Percentiles rank a stretch among this genome's conserved stretches.
Evolutionary conservation across 2,113 vertebrate genomes (phyloP).

Genomic region (Lepidothrix coronata): DNA sequence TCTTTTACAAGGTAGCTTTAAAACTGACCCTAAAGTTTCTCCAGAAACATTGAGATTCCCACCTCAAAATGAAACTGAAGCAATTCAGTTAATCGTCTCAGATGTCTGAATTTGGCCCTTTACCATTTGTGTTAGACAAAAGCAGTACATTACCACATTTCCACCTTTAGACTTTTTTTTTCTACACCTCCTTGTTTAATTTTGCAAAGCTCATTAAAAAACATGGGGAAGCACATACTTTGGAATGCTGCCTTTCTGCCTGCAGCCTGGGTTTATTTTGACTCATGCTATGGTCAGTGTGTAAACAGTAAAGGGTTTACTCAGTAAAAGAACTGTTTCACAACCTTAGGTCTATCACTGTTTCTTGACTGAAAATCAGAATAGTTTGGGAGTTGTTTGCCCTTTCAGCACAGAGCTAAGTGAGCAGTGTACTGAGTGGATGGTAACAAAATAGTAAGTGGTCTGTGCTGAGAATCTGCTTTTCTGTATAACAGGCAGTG

Average conservation of each 20-base stretch:
- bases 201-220: slow-evolving; percentile 25
- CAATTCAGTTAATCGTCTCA: not conserved
- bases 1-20: not conserved
- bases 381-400: not conserved
- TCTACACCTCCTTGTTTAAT: not conserved
- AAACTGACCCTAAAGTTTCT: not conserved
- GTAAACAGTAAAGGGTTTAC: slow-evolving; percentile 29
- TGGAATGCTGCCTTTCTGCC: slow-evolving; percentile 20
- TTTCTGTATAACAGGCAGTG: not conserved
- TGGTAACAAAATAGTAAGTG: not conserved
- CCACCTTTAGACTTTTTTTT: not conserved
- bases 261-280: slow-evolving; percentile 45
- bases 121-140: not conserved
- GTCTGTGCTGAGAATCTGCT: not conserved
- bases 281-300: not conserved
- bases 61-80: not conserved
- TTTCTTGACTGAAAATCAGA: slow-evolving; percentile 14
- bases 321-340: not conserved
- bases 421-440: not conserved
- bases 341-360: not conserved
- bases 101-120: not conserved
- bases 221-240: not conserved
- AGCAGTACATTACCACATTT: not conserved
- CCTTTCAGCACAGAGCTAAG: not conserved
- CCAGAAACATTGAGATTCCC: not conserved